Base-by-base conservation (phyloP, 2,888 invertebrate species). In the Ametastegia equiseti region DNA sequence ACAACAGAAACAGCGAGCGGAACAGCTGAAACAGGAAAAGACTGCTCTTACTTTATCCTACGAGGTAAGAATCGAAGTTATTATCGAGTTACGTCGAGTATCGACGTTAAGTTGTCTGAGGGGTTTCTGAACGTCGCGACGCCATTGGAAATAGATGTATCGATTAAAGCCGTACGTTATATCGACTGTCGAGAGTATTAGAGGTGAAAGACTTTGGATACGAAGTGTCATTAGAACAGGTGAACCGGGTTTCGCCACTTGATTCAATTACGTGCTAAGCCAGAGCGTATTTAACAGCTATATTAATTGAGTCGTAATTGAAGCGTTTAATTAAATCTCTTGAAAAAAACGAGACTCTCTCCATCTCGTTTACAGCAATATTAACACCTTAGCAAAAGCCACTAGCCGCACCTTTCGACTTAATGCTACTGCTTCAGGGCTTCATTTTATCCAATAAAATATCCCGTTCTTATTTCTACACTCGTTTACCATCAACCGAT, bases 11-110 rank as follows among this genome's bases (percentile, higher is more conserved):
- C 95, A 94, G 89, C 94, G 95, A 88, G 95, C 94, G 89, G 96
- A 96, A 89, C 95, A 95, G 93, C 92, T 96, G 92, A 95, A 95
- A 92, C 95, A 95, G 90, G 96, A 96, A 92, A 95, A 96, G 90
- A 94, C 94, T 83, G 94, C 95, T 42, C 92, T 96, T 84, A 95
- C 95, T 84, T 93, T 95, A 86, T 95, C 95, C 82, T 95, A 95
- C 90, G 96, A 96, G 94, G 96, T 96, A 88, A 80, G 67, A 67
- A 67, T 67, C 4, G 39, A 1, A 5, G 19, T 67, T 39, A 15
- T 39, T 9, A n/a, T n/a, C 39, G 6, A 23, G 27, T 19, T 60
- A 60, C 19, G 19, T 13, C n/a, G n/a, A 54, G n/a, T 19, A 54
- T 9, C 6, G n/a, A 54, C 19, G 13, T 15, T n/a, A 15, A 11